A percentile compares a stretch with the other conserved stretches of the same genome.
Conservation (phyloP, 2,888 invertebrate genomes). For the Brachyopa scutellaris region DNA sequence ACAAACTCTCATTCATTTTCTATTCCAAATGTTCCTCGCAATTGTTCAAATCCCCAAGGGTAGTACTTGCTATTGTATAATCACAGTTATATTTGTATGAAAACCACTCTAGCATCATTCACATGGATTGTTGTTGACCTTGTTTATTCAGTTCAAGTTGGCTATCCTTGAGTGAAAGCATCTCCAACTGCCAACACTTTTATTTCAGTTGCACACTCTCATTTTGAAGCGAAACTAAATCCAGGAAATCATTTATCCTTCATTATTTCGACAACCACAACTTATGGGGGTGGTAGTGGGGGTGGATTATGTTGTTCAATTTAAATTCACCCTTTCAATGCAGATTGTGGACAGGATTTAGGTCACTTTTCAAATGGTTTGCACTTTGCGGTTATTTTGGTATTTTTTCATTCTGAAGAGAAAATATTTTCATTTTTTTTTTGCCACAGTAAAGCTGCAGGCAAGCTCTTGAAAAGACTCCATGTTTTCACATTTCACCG, state of each 20-base stretch:
- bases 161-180: conserved; percentile 37
- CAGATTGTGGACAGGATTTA: conserved; percentile 24
- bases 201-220: background rate
- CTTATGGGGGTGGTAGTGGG: too few relatives aligned
- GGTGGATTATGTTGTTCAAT: background rate
- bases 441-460: too few relatives aligned
- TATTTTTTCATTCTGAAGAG: conserved; percentile 8
- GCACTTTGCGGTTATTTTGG: conserved; percentile 4
- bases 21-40: too few relatives aligned
- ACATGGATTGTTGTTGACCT: conserved; percentile 52
- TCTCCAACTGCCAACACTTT: background rate
- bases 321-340: conserved; percentile 10
- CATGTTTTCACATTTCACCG: background rate
- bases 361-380: conserved; percentile 38
- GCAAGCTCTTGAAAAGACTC: background rate
- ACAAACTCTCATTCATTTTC: background rate
- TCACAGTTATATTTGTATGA: conserved; percentile 40
- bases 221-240: conserved; percentile 6
- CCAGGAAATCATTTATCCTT: conserved; percentile 44
- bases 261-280: conserved; percentile 8
- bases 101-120: conserved; percentile 37
- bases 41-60: conserved; percentile 1
- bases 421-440: background rate
- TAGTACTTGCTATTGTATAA: conserved; percentile 1
- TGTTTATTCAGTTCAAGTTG: conserved; percentile 54